A percentile compares a stretch with the other conserved stretches of the same genome.
Conservation (phyloP, 2,113 vertebrate species). For the Pteronura brasiliensis region DNA sequence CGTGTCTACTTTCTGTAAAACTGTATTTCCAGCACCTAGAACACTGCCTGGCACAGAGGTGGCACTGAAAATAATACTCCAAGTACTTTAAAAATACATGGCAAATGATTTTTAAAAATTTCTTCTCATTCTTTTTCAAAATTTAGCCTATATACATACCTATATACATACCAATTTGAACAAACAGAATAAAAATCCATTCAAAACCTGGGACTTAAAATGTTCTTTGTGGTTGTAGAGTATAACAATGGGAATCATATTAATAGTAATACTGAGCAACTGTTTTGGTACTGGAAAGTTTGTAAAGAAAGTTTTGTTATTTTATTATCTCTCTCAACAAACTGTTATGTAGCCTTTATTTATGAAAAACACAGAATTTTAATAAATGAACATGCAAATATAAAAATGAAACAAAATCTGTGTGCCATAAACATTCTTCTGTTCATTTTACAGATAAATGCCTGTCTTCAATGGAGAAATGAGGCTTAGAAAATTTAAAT, state of each 20-base stretch:
- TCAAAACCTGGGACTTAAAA: background rate
- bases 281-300: background rate
- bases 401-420: conserved; percentile 31
- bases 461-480: background rate
- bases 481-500: background rate
- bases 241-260: background rate
- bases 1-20: background rate
- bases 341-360: background rate
- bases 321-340: background rate
- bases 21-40: background rate
- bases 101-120: background rate
- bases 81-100: background rate
- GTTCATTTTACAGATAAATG: background rate
- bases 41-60: background rate
- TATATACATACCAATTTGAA: background rate
- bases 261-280: background rate
- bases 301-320: background rate
- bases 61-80: background rate
- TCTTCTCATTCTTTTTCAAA: conserved; percentile 2
- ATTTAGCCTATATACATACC: background rate
- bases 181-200: conserved; percentile 8
- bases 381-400: background rate
- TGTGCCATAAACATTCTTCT: background rate
- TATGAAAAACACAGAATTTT: background rate
- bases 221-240: background rate